Conservation (phyloP, 2,113 vertebrate species). For the Bubo scandiacus region DNA sequence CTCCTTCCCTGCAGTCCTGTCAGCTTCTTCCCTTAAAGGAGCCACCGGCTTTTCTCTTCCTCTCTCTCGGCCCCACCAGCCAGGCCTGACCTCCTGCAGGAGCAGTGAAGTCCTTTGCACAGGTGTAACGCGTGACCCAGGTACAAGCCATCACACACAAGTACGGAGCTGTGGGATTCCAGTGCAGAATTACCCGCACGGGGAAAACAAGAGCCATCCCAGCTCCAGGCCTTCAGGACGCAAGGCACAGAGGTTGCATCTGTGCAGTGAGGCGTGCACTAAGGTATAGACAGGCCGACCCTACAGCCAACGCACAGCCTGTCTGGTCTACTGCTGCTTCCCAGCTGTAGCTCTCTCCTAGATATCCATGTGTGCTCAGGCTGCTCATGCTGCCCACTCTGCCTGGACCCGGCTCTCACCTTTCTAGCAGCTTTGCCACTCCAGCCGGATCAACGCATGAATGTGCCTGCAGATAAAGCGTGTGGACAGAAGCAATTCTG, state of each 20-base stretch:
- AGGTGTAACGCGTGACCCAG: background rate
- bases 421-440: background rate
- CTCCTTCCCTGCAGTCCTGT: constrained; percentile 16
- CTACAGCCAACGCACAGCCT: background rate
- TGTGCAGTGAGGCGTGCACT: background rate
- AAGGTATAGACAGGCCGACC: background rate
- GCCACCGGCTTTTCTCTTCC: background rate
- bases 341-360: background rate
- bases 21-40: constrained; percentile 19
- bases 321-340: background rate
- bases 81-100: background rate
- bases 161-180: background rate
- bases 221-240: background rate
- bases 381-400: background rate
- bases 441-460: background rate
- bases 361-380: background rate
- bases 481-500: background rate
- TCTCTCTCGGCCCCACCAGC: background rate
- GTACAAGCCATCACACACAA: background rate
- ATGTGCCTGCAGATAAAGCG: background rate
- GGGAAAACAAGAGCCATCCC: background rate
- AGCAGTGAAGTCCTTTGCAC: background rate
- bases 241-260: background rate
- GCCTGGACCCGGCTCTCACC: background rate
- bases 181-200: fast-evolving